These are phyloP conservation scores for Zosterops pallidus DNA, from an alignment of 2,113 vertebrate species.

Conservation along the genomic window DNA sequence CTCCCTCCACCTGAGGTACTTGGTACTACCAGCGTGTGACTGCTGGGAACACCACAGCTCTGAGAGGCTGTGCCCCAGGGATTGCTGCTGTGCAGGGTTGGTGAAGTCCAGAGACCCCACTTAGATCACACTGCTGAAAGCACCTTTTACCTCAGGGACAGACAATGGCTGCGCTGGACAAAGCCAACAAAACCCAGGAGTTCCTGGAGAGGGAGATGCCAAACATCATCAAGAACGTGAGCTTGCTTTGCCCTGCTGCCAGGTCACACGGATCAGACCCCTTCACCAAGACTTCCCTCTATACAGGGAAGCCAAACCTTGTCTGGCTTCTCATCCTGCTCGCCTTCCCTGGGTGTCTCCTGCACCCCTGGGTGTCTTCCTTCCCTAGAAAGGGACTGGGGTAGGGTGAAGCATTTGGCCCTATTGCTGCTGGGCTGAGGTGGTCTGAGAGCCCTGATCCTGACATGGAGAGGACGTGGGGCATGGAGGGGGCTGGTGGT, in stretches of 20 bases:
- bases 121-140: background rate
- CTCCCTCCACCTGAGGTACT: background rate
- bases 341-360: background rate
- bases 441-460: background rate
- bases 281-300: background rate
- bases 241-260: background rate
- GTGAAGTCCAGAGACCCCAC: background rate
- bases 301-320: background rate
- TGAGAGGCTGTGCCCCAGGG: background rate
- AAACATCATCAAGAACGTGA: slow-evolving; percentile 77
- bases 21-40: fast-evolving
- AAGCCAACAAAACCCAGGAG: slow-evolving; percentile 56
- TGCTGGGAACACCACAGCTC: background rate
- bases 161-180: slow-evolving; percentile 41
- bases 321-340: background rate
- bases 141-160: slow-evolving; percentile 48
- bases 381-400: background rate
- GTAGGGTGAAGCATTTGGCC: background rate
- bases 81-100: background rate
- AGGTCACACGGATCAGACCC: fast-evolving
- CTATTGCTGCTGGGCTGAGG: background rate
- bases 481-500: background rate
- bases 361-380: background rate
- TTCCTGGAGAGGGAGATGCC: slow-evolving; percentile 67
- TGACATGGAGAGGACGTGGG: background rate